Percentiles rank a stretch among this genome's conserved stretches.
These are phyloP conservation scores for Protonibea diacanthus DNA, from an alignment of 2,797 vertebrate species.

Conservation along the genomic window DNA sequence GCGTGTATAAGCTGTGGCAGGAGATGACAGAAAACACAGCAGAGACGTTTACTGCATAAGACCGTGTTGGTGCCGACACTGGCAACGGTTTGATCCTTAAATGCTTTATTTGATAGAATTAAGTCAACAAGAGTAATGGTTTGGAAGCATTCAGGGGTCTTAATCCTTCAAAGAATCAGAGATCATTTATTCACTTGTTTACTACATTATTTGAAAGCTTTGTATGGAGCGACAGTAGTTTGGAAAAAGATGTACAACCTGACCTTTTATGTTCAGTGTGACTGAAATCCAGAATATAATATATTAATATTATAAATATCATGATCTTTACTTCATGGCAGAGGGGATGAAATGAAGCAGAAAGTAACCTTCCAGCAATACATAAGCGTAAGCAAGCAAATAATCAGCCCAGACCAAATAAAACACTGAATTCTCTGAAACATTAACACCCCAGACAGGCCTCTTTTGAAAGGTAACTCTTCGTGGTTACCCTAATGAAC, in stretches of 20 bases:
- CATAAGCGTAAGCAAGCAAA: background rate
- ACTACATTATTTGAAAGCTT: background rate
- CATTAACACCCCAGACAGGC: background rate
- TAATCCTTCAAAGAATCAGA: slow-evolving; percentile 2
- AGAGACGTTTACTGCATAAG: slow-evolving; percentile 37
- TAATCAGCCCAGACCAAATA: too few relatives aligned
- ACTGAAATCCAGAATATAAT: background rate
- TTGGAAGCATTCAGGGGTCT: slow-evolving; percentile 1
- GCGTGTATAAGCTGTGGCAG: slow-evolving; percentile 62
- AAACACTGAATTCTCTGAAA: background rate
- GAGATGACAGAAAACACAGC: slow-evolving; percentile 60
- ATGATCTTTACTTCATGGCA: background rate
- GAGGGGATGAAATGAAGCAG: background rate
- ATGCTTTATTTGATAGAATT: slow-evolving; percentile 42
- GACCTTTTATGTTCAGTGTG: background rate
- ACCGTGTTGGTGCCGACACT: slow-evolving; percentile 26
- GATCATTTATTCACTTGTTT: background rate
- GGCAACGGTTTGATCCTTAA: slow-evolving; percentile 18
- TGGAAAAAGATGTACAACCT: background rate
- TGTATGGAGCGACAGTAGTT: background rate
- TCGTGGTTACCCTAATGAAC: background rate
- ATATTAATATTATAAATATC: background rate
- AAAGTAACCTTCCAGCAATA: background rate
- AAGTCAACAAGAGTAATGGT: slow-evolving; percentile 30
- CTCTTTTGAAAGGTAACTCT: background rate